A percentile compares a stretch with the other conserved stretches of the same genome.
These are phyloP conservation scores for Pollachius pollachius DNA, from an alignment of 2,113 vertebrate species.

Conservation along the genomic window DNA sequence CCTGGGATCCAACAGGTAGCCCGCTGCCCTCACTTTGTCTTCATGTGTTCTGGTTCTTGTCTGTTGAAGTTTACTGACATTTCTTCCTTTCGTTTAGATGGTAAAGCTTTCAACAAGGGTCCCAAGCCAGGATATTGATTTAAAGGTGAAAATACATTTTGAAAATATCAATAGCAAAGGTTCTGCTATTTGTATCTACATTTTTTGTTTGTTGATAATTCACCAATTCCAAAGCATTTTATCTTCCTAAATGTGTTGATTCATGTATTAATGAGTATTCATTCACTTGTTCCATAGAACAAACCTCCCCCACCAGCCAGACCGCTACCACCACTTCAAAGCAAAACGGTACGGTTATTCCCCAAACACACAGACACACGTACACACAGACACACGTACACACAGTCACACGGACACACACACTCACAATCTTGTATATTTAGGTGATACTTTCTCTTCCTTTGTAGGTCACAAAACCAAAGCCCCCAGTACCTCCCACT, in stretches of 20 bases:
- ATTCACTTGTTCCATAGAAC: conserved; percentile 34
- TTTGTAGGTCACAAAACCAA: conserved; percentile 54
- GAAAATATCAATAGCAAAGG: too few species aligned
- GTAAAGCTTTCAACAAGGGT: too few species aligned
- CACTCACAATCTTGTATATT: neutral
- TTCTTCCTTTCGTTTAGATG: too few species aligned
- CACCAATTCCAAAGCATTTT: too few species aligned
- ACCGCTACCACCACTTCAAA: conserved; percentile 70
- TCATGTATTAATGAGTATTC: neutral
- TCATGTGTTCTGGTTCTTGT: too few species aligned
- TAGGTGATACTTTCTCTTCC: conserved; percentile 18
- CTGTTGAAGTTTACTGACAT: too few species aligned
- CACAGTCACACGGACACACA: neutral
- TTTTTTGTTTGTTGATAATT: too few species aligned
- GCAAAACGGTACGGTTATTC: conserved; percentile 61
- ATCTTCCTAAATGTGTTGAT: too few species aligned
- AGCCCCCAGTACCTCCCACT: conserved; percentile 62
- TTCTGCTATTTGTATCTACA: too few species aligned
- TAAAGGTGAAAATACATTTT: too few species aligned
- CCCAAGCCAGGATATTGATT: too few species aligned
- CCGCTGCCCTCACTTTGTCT: neutral
- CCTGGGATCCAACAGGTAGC: conserved; percentile 54
- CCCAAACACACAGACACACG: neutral
- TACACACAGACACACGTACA: neutral
- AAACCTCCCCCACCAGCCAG: conserved; percentile 70